Evolutionary conservation across 2,888 invertebrate species (phyloP), one percentile per base, ranked within the genome.

Genomic region (Urechis unicinctus): DNA sequence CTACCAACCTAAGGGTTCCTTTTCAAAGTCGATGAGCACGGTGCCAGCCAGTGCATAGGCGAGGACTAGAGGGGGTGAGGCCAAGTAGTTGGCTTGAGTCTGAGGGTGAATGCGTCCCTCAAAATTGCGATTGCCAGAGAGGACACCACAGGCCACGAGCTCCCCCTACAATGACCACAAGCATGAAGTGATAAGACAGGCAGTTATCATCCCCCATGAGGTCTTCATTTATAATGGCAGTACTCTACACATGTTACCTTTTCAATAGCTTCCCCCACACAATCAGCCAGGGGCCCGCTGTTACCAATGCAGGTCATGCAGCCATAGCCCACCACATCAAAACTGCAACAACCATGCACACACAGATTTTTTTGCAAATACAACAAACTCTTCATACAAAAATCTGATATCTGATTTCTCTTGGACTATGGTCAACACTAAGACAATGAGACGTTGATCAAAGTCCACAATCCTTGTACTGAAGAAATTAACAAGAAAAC

Each of bases 221-320:
- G 9, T 36, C 17, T 17, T 36, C 41, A 36, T n/a, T n/a, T n/a
- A n/a, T n/a, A n/a, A n/a, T n/a, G n/a, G n/a, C n/a, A n/a, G n/a
- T n/a, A n/a, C n/a, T n/a, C n/a, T n/a, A 45, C 22, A 21, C 21
- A 13, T 28, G 28, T 9, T 68, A 87, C 87, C 82, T 88, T 88
- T 73, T 95, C 94, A 62, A 95, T 92, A 1, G 91, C 91, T 68
- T 89, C 88, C 0, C 86, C 88, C n/a, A 95, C 88, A 66, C 88
- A 84, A 51, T 95, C 94, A 53, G 91, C 89, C 0, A 98, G 84
- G 0, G 95, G 94, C 0, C 97, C 97, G 3, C 92, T 92, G 81
- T 98, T 98, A 0, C 97, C 97, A 66, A 98, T 98, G 75, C 98
- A 98, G 0, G 97, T 97, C 96, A 96, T 97, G 77, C 98, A 98